Base-by-base conservation (phyloP, 2,888 invertebrate species). In the Drosophila anceps region DNA sequence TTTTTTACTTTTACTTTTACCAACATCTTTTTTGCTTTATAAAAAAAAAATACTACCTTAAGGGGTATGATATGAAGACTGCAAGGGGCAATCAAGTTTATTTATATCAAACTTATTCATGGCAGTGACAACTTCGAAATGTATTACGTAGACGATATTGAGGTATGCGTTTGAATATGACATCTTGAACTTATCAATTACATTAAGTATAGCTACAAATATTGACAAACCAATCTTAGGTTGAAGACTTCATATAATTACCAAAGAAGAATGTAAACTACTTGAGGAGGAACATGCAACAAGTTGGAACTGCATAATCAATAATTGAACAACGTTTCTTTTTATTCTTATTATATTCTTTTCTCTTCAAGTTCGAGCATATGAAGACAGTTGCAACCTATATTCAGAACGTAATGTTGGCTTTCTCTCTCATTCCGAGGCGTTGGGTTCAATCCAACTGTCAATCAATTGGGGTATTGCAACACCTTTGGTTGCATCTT, bases 401-500 rank as follows among this genome's bases (percentile, higher is more conserved):
- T 27, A 15, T 15, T 9, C 24, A 24, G 7, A 24, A 13, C 13
- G 13, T 46, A 31, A 20, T 35, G 8, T n/a, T 18, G n/a, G 8
- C n/a, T 13, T 7, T 7, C 7, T 13, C 9, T 7, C 7, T 43
- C 5, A 29, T 8, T 51, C 31, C 35, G 31, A 27, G 54, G 31
- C 46, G 46, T 33, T 41, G n/a, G n/a, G 12, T 20, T 20, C 44
- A 39, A 59, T 8, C 33, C 20, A 55, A 39, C 31, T 51, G 48
- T 41, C 59, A 73, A 41, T 73, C 44, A n/a, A 55, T 60, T 57
- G 31, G 37, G 15, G 53, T 7, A 27, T 50, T 48, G 50, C 57
- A 43, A 27, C 71, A 61, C 43, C 70, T 76, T 51, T 12, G 33
- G n/a, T 55, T 53, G 29, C 48, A 62, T 50, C 41, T 66, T 65